These are phyloP conservation scores for Macropus fuliginosus DNA, from an alignment of 2,797 vertebrate species.

Conservation along the genomic window DNA sequence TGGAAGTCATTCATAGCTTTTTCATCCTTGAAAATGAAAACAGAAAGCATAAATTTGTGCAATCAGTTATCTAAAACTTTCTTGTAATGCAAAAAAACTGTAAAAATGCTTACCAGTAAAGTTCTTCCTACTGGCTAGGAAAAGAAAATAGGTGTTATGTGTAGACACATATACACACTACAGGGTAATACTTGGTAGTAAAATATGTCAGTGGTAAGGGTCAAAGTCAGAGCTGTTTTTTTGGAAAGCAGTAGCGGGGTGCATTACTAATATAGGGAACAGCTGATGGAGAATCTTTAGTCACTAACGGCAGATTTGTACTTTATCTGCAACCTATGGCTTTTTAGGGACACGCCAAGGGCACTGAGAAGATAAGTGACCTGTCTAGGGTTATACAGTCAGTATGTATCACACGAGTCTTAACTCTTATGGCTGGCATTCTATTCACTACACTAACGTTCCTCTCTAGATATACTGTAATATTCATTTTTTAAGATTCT, in stretches of 20 bases:
- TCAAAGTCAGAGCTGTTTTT: not conserved
- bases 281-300: not conserved
- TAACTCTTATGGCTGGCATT: not conserved
- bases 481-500: not conserved
- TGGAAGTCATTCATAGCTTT: constrained; percentile 75
- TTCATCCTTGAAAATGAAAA: constrained; percentile 45
- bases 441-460: not conserved
- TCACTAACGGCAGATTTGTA: not conserved
- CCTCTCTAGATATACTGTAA: not conserved
- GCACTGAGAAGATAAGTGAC: not conserved
- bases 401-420: not conserved
- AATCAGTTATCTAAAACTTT: constrained; percentile 44
- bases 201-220: not conserved
- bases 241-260: not conserved
- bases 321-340: not conserved
- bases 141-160: not conserved
- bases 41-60: constrained; percentile 7
- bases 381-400: not conserved
- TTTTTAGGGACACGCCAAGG: not conserved
- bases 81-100: not conserved
- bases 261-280: not conserved
- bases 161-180: not conserved
- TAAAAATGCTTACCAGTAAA: not conserved
- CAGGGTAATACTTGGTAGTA: not conserved
- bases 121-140: not conserved